Base-by-base conservation (phyloP, 2,888 invertebrate genomes). In the Beris morrisii region DNA sequence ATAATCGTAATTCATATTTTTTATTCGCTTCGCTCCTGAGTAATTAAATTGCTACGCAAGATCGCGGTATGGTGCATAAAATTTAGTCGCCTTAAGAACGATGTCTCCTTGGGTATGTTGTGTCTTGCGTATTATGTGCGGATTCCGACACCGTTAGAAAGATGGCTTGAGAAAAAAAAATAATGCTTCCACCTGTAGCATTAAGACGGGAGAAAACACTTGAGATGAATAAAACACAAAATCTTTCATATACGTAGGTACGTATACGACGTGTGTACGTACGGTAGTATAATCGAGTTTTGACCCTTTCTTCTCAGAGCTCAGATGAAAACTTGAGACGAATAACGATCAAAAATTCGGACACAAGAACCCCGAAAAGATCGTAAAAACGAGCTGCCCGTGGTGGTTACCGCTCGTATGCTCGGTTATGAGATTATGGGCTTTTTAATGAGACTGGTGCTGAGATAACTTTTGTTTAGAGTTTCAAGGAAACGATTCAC, bases 1-100 rank as follows among this genome's bases (percentile, higher is more conserved):
- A 79, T 79, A 79, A 79, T 77, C 77, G 79, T 79, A 79, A 79
- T 75, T 79, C 79, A 79, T 79, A 78, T 79, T 79, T 79, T 75
- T 74, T 68, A 64, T 67, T 61, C 50, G 50, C 32, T 50, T 61
- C 50, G 61, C 61, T 50, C 61, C 61, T 50, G 61, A 50, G 50
- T 50, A 61, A 61, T 61, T 50, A 59, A 48, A 59, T 32, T 15
- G 48, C 50, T n/a, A 32, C 15, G 38, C 31, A 46, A 13, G 28
- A 48, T 31, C 9, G 59, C 59, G 48, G 59, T 59, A 59, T 59
- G 59, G 32, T 31, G 59, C 59, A 50, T 48, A 50, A 44, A n/a
- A 59, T 59, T 48, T 59, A 32, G 50, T 13, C 50, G 31, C 32
- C 32, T 30, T 31, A 22, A 31, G 30, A 32, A 15, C 28, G 59